phyloP scores from a whole-genome alignment of 2,797 vertebrate species.

The Poecilia wingei region DNA sequence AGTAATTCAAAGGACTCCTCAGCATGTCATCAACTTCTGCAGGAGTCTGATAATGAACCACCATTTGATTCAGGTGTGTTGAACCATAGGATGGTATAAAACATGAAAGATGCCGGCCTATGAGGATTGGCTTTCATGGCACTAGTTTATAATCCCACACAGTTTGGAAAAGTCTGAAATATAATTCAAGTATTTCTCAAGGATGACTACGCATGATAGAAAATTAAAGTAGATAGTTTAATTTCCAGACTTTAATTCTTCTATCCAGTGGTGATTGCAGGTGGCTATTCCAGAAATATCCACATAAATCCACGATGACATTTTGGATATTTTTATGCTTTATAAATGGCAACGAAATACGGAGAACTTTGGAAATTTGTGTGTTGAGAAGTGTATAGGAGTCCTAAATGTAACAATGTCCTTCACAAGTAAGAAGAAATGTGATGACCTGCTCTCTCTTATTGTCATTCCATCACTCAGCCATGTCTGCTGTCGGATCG shows the following conservation, averaged over 20 bases:
- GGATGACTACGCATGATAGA: neutral
- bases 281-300: neutral
- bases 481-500: neutral
- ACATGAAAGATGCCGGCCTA: neutral
- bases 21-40: neutral
- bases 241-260: neutral
- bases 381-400: neutral
- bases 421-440: neutral
- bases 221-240: neutral
- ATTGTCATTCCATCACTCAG: neutral
- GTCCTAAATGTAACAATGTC: neutral
- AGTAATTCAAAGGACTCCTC: neutral
- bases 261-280: neutral
- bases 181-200: neutral
- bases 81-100: neutral
- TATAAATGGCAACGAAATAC: neutral
- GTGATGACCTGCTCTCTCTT: neutral
- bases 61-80: neutral
- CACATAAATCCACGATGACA: neutral
- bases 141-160: neutral
- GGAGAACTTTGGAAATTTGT: neutral
- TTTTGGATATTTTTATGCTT: neutral
- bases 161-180: neutral
- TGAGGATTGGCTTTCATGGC: neutral
- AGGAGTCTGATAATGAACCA: constrained; percentile 1